Conservation (phyloP, 2,113 vertebrate genomes). For the Ptilorrhoa leucosticta region DNA sequence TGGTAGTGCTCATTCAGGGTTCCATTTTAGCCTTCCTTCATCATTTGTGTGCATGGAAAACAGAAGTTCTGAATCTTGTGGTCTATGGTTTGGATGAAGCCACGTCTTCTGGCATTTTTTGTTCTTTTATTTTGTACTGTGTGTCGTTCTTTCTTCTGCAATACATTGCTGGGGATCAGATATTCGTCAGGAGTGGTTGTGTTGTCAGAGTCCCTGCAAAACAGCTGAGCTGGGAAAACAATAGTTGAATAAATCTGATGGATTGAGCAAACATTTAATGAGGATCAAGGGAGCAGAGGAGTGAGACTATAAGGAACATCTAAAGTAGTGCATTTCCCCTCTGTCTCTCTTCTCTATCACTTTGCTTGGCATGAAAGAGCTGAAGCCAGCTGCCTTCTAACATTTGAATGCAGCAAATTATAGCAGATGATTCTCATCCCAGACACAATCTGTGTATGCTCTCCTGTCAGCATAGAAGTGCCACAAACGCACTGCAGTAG, state of each 20-base stretch:
- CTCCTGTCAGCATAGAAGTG: not conserved
- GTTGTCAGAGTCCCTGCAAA: not conserved
- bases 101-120: not conserved
- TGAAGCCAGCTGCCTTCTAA: not conserved
- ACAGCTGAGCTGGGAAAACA: not conserved
- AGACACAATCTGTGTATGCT: not conserved
- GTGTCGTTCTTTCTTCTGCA: not conserved
- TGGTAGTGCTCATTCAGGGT: not conserved
- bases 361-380: not conserved
- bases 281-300: not conserved
- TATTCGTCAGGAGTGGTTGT: not conserved
- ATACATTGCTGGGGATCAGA: not conserved
- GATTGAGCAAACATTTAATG: not conserved
- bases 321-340: not conserved
- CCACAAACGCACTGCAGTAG: not conserved
- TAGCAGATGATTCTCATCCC: not conserved
- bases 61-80: not conserved
- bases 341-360: not conserved
- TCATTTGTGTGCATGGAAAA: not conserved
- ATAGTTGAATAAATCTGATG: not conserved
- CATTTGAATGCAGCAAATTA: not conserved
- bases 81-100: not conserved
- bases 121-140: not conserved
- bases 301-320: not conserved
- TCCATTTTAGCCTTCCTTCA: not conserved